Evolutionary conservation across 2,797 vertebrate genomes (phyloP).

Genomic region (Eulemur coronatus): DNA sequence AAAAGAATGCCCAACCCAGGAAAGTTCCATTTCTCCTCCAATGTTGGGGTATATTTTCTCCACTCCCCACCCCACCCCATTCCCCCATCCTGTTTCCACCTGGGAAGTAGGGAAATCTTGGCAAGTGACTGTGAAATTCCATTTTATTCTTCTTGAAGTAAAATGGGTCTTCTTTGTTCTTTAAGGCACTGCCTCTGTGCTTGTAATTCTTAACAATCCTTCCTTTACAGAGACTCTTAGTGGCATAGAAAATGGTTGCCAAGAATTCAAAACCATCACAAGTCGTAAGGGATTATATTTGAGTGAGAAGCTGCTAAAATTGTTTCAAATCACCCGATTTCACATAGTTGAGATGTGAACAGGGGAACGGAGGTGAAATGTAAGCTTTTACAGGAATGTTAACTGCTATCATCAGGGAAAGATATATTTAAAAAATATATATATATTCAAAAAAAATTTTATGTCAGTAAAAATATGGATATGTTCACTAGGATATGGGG

Average conservation of each 20-base stretch:
- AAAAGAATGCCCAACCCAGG: background rate
- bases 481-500: constrained; percentile 39
- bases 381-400: constrained; percentile 77
- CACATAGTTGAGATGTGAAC: constrained; percentile 76
- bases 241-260: constrained; percentile 67
- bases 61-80: no score
- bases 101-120: background rate
- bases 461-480: constrained; percentile 71
- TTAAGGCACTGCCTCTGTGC: constrained; percentile 48
- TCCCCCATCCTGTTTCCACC: background rate
- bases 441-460: no score
- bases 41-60: background rate
- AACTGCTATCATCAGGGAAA: constrained; percentile 75
- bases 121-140: constrained; percentile 31
- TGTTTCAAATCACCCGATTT: constrained; percentile 78
- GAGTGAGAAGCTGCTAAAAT: constrained; percentile 77
- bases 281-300: constrained; percentile 65
- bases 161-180: constrained; percentile 69
- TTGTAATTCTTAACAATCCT: constrained; percentile 68
- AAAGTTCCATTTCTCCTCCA: background rate
- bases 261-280: constrained; percentile 73
- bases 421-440: background rate
- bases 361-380: constrained; percentile 69
- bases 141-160: constrained; percentile 63
- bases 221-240: constrained; percentile 53